phyloP scores from a whole-genome alignment of 2,888 invertebrate genomes.

The Zaprionus bogoriensis region DNA sequence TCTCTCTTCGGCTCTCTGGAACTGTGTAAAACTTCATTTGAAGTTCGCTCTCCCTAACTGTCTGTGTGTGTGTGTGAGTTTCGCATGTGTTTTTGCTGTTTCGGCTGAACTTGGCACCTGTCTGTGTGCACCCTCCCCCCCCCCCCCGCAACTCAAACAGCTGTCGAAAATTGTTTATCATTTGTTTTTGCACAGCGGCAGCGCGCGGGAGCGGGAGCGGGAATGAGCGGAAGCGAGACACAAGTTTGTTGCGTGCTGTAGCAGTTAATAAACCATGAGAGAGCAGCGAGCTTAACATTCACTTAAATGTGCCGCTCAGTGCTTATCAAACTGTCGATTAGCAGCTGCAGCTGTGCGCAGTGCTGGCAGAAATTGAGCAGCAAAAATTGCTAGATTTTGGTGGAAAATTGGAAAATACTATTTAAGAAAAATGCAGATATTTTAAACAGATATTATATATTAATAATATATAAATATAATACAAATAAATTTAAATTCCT shows the following conservation, averaged over 20 bases:
- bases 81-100: slow-evolving; percentile 12
- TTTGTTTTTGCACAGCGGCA: slow-evolving; percentile 12
- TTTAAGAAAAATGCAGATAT: too few relatives aligned
- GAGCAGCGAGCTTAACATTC: background rate
- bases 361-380: background rate
- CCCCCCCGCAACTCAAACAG: slow-evolving; percentile 32
- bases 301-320: too few relatives aligned
- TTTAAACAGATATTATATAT: too few relatives aligned
- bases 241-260: background rate
- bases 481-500: too few relatives aligned
- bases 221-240: background rate
- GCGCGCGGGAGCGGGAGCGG: background rate
- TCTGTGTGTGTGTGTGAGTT: slow-evolving; percentile 9
- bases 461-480: too few relatives aligned
- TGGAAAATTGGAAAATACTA: too few relatives aligned
- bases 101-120: slow-evolving; percentile 55
- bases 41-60: slow-evolving; percentile 42
- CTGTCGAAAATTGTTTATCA: slow-evolving; percentile 53
- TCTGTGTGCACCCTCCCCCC: background rate
- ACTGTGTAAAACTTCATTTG: slow-evolving; percentile 47
- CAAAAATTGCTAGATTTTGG: too few relatives aligned
- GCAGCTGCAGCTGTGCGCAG: background rate
- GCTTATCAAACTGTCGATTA: background rate
- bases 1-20: background rate
- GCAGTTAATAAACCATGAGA: background rate